Percentiles rank a stretch among this genome's conserved stretches.
Evolutionary conservation across 2,888 invertebrate species (phyloP).

Genomic region (Choristoneura rosaceana): DNA sequence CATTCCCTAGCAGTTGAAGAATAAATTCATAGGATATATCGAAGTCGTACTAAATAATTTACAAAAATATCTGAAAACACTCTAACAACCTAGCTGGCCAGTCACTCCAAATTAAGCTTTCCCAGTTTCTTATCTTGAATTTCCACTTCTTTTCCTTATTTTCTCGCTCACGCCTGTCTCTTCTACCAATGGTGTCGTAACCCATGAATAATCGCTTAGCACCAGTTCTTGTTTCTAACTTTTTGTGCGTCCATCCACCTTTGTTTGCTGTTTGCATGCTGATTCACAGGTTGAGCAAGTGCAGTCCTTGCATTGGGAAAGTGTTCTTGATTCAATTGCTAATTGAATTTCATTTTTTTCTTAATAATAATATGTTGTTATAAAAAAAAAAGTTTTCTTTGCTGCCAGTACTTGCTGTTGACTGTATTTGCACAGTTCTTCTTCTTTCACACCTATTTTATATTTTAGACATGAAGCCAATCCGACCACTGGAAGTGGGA

Average conservation of each 20-base stretch:
- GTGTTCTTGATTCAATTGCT: slow-evolving; percentile 31
- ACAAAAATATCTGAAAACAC: no score
- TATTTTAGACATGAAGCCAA: no score
- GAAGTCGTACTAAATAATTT: no score
- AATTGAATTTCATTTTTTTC: not conserved
- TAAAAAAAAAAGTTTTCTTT: no score
- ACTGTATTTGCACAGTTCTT: no score
- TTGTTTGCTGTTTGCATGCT: slow-evolving; percentile 55
- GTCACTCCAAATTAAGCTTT: not conserved
- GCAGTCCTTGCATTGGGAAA: slow-evolving; percentile 43
- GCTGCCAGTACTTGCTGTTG: no score
- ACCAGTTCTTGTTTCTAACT: slow-evolving; percentile 48
- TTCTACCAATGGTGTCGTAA: slow-evolving; percentile 44
- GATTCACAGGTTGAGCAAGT: slow-evolving; percentile 44
- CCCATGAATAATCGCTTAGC: slow-evolving; percentile 54
- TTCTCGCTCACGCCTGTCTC: slow-evolving; percentile 3
- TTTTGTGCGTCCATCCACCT: slow-evolving; percentile 47
- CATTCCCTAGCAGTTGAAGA: no score
- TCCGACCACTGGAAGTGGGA: no score
- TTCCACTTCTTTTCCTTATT: not conserved
- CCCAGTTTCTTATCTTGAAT: not conserved
- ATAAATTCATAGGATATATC: no score
- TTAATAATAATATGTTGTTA: no score
- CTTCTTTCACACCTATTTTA: no score
- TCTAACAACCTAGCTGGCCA: no score